Conservation (phyloP, 2,888 invertebrate species). For the Eupeodes latifasciatus region DNA sequence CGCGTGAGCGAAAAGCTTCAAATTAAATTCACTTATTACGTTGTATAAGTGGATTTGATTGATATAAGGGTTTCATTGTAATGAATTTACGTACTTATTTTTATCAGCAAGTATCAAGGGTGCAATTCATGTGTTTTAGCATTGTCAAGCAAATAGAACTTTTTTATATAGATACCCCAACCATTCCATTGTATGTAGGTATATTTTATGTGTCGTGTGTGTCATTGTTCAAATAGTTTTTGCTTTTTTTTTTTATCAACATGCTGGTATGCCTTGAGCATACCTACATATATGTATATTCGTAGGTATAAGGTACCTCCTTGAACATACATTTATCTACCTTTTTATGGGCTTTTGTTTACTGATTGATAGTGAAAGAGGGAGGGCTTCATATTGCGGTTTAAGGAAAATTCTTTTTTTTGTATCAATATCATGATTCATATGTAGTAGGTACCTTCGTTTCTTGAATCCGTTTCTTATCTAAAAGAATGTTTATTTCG, state of each 20-base stretch:
- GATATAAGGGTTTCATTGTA: slow-evolving; percentile 62
- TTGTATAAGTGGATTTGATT: slow-evolving; percentile 68
- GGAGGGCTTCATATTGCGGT: not conserved
- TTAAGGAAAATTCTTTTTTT: not conserved
- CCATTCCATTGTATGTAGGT: no score
- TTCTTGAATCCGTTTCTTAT: slow-evolving; percentile 19
- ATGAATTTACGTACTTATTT: slow-evolving; percentile 59
- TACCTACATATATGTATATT: no score
- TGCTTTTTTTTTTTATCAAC: not conserved
- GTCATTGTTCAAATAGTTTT: slow-evolving; percentile 65
- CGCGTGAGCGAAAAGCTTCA: slow-evolving; percentile 67
- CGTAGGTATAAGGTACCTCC: not conserved
- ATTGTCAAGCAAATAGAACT: not conserved
- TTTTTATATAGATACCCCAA: no score
- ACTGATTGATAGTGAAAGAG: slow-evolving; percentile 39
- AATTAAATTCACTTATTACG: slow-evolving; percentile 70
- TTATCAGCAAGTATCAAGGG: slow-evolving; percentile 37
- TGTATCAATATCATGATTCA: slow-evolving; percentile 29
- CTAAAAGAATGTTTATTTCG: not conserved
- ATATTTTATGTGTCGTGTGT: slow-evolving; percentile 26
- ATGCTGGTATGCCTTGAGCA: slow-evolving; percentile 23
- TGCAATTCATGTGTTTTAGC: slow-evolving; percentile 42
- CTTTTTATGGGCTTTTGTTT: slow-evolving; percentile 53
- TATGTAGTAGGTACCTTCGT: no score
- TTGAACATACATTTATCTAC: not conserved